Conservation (phyloP, 2,113 vertebrate genomes). For the Neotragus pygmaeus region DNA sequence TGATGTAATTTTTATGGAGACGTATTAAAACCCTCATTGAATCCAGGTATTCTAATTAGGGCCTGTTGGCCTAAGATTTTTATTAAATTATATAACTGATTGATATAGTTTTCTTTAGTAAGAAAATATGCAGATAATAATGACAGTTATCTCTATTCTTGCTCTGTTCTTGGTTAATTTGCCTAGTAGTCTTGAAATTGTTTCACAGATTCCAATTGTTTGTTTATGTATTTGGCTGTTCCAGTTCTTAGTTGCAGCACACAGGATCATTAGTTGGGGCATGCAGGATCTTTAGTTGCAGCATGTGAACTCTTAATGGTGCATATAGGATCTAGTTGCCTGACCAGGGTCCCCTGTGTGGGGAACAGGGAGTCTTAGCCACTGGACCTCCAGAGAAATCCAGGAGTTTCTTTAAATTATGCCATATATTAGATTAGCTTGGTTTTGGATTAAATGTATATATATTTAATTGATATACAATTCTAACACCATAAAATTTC, state of each 20-base stretch:
- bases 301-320: neutral
- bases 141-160: neutral
- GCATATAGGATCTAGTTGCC: neutral
- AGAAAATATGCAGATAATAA: neutral
- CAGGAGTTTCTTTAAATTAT: neutral
- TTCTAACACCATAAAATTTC: neutral
- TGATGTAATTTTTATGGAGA: neutral
- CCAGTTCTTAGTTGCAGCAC: neutral
- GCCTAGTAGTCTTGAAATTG: neutral
- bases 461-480: neutral
- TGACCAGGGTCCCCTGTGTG: neutral
- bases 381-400: neutral
- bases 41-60: neutral
- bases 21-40: neutral
- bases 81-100: neutral
- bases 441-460: neutral
- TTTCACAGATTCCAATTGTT: neutral
- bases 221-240: neutral
- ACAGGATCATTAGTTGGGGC: neutral
- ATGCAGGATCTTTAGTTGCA: neutral
- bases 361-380: neutral
- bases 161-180: neutral
- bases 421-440: neutral
- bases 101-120: neutral
- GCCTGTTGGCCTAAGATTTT: neutral